These are phyloP conservation scores for Pollenia griseotomentosa DNA, from an alignment of 2,888 invertebrate genomes.

Conservation along the genomic window DNA sequence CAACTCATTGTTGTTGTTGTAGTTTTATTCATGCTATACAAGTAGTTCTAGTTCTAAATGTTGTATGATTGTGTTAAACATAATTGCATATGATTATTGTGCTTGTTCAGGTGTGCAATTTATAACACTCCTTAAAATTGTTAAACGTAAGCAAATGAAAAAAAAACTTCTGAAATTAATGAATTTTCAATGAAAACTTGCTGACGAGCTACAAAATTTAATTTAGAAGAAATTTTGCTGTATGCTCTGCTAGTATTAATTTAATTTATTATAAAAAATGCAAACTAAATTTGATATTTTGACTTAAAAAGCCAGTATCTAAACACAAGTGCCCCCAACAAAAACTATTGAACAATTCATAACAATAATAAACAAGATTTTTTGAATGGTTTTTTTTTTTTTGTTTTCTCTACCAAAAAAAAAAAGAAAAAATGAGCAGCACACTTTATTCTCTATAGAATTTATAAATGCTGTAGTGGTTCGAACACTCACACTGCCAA, in stretches of 20 bases:
- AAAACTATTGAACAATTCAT: conserved; percentile 64
- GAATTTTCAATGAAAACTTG: conserved; percentile 47
- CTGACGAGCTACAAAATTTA: conserved; percentile 33
- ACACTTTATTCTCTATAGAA: conserved; percentile 58
- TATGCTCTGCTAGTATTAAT: neutral
- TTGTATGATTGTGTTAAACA: conserved; percentile 82
- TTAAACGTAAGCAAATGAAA: conserved; percentile 5
- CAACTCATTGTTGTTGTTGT: conserved; percentile 29
- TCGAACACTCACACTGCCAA: conserved; percentile 31
- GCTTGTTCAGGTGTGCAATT: conserved; percentile 84
- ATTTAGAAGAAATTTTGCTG: conserved; percentile 36
- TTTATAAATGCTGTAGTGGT: conserved; percentile 55
- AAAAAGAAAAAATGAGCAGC: conserved; percentile 53
- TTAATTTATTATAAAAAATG: conserved; percentile 21
- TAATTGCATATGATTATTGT: conserved; percentile 84
- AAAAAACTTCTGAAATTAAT: conserved; percentile 16
- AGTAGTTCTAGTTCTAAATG: conserved; percentile 60
- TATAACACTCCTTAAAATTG: conserved; percentile 76
- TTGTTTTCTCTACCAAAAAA: conserved; percentile 9
- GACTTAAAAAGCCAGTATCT: neutral
- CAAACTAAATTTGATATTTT: neutral
- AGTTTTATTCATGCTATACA: neutral
- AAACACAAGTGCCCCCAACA: neutral
- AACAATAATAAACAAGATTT: conserved; percentile 63
- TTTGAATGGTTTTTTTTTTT: conserved; percentile 22